These are phyloP conservation scores for Bradypodion pumilum DNA, from an alignment of 2,797 vertebrate genomes.

Conservation along the genomic window DNA sequence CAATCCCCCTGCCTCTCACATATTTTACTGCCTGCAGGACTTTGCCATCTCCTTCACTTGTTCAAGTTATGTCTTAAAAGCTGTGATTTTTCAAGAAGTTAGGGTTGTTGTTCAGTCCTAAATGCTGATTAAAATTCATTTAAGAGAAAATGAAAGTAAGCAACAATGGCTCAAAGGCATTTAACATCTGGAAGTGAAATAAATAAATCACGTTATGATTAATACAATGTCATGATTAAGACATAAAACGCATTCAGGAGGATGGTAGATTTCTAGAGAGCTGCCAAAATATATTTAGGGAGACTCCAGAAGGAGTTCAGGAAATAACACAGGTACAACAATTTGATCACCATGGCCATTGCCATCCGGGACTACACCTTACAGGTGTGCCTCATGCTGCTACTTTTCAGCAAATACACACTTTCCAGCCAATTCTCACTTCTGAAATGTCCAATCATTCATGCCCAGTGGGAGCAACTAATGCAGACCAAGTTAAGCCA, in stretches of 20 bases:
- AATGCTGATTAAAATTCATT: neutral
- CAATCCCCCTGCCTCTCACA: neutral
- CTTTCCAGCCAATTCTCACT: neutral
- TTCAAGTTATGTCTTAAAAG: neutral
- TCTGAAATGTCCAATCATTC: conserved; percentile 52
- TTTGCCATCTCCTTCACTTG: no score
- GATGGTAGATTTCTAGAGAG: conserved; percentile 27
- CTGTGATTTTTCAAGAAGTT: neutral
- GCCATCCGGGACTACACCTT: conserved; percentile 24
- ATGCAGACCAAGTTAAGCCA: conserved; percentile 30
- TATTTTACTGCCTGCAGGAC: no score
- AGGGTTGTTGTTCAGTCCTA: neutral
- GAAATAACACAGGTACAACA: neutral
- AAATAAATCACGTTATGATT: conserved; percentile 42
- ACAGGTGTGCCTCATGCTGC: conserved; percentile 24
- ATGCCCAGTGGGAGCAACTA: conserved; percentile 37
- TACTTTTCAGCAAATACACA: conserved; percentile 15
- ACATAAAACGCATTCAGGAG: conserved; percentile 53
- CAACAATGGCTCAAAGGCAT: conserved; percentile 47
- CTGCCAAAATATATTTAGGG: conserved; percentile 34
- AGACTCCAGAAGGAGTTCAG: conserved; percentile 5
- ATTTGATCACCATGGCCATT: conserved; percentile 28
- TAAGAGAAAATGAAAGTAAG: conserved; percentile 41
- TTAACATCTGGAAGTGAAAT: neutral
- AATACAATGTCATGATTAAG: conserved; percentile 58